phyloP scores from a whole-genome alignment of 92 coral and sea anemone genomes.

The Plumapathes pennacea region DNA sequence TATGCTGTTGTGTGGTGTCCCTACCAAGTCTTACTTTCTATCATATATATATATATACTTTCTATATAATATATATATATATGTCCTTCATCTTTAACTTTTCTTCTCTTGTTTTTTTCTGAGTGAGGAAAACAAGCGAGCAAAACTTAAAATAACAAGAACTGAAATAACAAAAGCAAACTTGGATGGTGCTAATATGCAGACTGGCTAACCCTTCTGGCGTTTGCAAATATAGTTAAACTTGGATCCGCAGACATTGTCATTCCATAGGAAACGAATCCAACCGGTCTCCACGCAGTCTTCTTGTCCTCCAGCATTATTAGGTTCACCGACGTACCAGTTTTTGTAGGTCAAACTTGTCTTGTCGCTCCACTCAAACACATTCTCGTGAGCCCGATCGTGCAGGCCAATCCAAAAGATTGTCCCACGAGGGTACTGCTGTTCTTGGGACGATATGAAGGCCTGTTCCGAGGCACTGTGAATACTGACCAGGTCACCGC shows the following conservation, averaged over 20 bases:
- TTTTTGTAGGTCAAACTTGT: slow-evolving; percentile 55
- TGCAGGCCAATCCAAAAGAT: slow-evolving; percentile 93
- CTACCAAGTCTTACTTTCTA: too few relatives aligned
- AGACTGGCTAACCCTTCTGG: slow-evolving; percentile 58
- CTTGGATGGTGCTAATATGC: too few relatives aligned
- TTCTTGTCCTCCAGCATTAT: slow-evolving; percentile 48
- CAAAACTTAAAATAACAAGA: too few relatives aligned
- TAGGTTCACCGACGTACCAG: slow-evolving; percentile 65
- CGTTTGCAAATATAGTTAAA: slow-evolving; percentile 82
- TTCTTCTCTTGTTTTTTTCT: too few relatives aligned
- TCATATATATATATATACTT: too few relatives aligned
- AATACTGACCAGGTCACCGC: slow-evolving; percentile 79
- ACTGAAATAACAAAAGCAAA: too few relatives aligned
- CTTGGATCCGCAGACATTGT: slow-evolving; percentile 60
- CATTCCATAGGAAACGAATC: slow-evolving; percentile 65
- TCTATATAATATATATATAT: too few relatives aligned
- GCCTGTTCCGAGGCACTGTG: slow-evolving; percentile 55
- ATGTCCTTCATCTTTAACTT: too few relatives aligned
- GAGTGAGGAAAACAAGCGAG: too few relatives aligned
- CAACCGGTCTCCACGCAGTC: slow-evolving; percentile 80
- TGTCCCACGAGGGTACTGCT: slow-evolving; percentile 65
- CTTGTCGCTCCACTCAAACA: slow-evolving; percentile 79
- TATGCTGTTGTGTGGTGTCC: too few relatives aligned
- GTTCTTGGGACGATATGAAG: slow-evolving; percentile 46
- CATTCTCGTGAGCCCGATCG: slow-evolving; percentile 65